Percentiles rank a stretch among this genome's conserved stretches.
Conservation (phyloP, 2,797 vertebrate genomes). For the Brachyalestes nurse region DNA sequence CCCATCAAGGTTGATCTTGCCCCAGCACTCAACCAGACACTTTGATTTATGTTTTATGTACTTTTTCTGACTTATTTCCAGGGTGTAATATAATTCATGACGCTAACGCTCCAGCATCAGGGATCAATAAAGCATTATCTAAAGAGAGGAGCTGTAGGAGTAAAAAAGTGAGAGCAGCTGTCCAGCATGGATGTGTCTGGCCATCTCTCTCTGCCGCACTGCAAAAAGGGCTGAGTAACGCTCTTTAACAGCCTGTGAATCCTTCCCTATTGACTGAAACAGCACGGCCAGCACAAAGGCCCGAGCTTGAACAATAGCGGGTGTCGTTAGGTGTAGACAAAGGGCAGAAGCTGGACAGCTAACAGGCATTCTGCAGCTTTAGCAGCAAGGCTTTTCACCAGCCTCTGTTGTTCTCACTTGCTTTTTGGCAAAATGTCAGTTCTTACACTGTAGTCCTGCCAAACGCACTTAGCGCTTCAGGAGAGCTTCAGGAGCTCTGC, state of each 20-base stretch:
- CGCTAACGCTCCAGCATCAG: not conserved
- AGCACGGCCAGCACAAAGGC: slow-evolving; percentile 35
- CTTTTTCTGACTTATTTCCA: not conserved
- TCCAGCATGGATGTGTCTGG: slow-evolving; percentile 9
- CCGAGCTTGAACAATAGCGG: slow-evolving; percentile 36
- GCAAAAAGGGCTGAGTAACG: slow-evolving; percentile 32
- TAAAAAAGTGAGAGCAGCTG: slow-evolving; percentile 4
- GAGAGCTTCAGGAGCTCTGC: not conserved
- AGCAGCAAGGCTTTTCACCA: slow-evolving; percentile 40
- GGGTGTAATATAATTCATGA: not conserved
- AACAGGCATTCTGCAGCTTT: slow-evolving; percentile 41
- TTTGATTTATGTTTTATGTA: not conserved
- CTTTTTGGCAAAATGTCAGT: slow-evolving; percentile 19
- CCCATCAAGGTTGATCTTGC: too few relatives aligned
- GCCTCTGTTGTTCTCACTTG: slow-evolving; percentile 39
- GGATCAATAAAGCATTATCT: not conserved
- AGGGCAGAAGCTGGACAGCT: slow-evolving; percentile 48
- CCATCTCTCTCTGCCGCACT: slow-evolving; percentile 23
- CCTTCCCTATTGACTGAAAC: slow-evolving; percentile 27
- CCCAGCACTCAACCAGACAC: not conserved
- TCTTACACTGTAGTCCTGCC: slow-evolving; percentile 3
- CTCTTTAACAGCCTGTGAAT: slow-evolving; percentile 36
- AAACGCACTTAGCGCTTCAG: slow-evolving; percentile 13
- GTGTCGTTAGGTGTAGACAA: slow-evolving; percentile 41
- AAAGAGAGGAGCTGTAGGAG: not conserved